Evolutionary conservation across 2,888 invertebrate species (phyloP).

Genomic region (Cheilosia variabilis): DNA sequence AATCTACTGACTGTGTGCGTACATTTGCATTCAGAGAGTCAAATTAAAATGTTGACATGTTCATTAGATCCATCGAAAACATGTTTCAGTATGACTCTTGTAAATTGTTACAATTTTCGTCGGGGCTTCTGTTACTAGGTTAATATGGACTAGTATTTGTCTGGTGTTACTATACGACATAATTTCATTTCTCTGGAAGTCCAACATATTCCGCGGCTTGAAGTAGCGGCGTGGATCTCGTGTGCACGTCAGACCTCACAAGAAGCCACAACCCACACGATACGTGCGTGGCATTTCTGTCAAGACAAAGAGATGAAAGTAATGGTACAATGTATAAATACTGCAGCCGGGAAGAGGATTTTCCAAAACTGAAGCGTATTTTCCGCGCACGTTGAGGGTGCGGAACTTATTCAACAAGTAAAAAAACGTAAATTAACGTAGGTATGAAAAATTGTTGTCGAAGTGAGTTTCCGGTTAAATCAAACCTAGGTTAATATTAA

Average conservation of each 20-base stretch:
- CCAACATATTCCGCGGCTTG: constrained; percentile 10
- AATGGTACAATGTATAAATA: neutral
- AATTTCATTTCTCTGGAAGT: constrained; percentile 18
- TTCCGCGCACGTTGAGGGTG: too few species aligned
- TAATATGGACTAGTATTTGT: constrained; percentile 53
- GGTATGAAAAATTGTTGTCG: too few species aligned
- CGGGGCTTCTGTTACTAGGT: constrained; percentile 59
- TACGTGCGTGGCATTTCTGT: constrained; percentile 32
- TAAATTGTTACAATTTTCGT: constrained; percentile 64
- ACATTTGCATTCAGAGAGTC: constrained; percentile 27
- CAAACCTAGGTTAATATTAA: too few species aligned
- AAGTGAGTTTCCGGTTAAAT: too few species aligned
- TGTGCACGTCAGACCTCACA: constrained; percentile 51
- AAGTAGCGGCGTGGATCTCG: constrained; percentile 5
- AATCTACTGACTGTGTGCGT: constrained; percentile 16
- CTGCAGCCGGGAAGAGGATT: too few species aligned
- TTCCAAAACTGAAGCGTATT: too few species aligned
- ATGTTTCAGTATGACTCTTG: constrained; percentile 58
- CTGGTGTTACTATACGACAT: constrained; percentile 21
- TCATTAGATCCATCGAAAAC: constrained; percentile 69
- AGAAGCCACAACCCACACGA: constrained; percentile 31
- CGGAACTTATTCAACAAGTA: too few species aligned
- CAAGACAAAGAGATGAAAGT: constrained; percentile 6
- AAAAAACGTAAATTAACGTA: too few species aligned
- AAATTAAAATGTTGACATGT: constrained; percentile 57